Evolutionary conservation across 2,888 invertebrate species (phyloP).

Genomic region (Agonopterix heracliana): DNA sequence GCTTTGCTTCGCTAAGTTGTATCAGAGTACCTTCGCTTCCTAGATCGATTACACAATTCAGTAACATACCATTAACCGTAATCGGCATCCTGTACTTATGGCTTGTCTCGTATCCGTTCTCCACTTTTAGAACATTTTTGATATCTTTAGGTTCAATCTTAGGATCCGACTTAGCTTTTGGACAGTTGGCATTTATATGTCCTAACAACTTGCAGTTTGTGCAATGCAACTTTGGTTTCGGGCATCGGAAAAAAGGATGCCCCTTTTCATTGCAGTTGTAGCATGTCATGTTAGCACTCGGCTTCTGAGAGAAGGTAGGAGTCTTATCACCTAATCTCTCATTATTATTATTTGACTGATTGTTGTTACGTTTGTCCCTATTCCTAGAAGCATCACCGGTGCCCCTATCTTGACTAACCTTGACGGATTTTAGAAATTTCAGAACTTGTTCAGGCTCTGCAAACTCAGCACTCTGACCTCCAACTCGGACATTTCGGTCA

Average conservation of each 20-base stretch:
- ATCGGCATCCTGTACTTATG: background rate
- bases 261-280: slow-evolving; percentile 1
- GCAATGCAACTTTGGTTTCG: background rate
- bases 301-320: background rate
- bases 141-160: background rate
- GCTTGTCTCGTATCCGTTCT: background rate
- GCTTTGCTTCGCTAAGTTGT: background rate
- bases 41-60: background rate
- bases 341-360: background rate
- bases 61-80: background rate
- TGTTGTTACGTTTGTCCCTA: background rate
- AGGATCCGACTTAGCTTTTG: background rate
- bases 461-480: slow-evolving; percentile 17
- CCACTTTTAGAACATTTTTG: background rate
- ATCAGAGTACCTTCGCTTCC: slow-evolving; percentile 5
- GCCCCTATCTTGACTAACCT: background rate
- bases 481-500: slow-evolving; percentile 13
- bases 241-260: background rate
- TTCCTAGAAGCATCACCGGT: background rate
- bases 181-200: background rate
- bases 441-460: slow-evolving; percentile 14
- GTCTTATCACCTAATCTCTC: background rate
- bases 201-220: background rate
- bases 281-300: background rate
- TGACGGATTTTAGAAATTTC: slow-evolving; percentile 14